Percentiles rank a stretch among this genome's conserved stretches.
Evolutionary conservation across 2,797 vertebrate genomes (phyloP).

Genomic region (Trematomus bernacchii): DNA sequence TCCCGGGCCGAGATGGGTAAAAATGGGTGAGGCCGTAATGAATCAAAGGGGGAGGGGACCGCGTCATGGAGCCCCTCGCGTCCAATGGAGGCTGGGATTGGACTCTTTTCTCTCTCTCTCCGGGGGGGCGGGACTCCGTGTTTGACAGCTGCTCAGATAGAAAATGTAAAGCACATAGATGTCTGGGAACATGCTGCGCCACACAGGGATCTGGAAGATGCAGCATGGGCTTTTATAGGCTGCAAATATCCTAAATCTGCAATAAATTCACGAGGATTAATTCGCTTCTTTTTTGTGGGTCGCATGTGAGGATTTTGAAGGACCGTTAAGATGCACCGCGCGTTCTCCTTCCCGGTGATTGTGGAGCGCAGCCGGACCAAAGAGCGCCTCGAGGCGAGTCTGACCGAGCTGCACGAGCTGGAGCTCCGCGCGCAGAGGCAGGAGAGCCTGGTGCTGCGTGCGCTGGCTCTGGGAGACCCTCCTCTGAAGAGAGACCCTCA

Average conservation of each 20-base stretch:
- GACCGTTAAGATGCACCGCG: slow-evolving; percentile 83
- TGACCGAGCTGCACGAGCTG: slow-evolving; percentile 91
- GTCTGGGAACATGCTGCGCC: slow-evolving; percentile 59
- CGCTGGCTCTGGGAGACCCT: slow-evolving; percentile 84
- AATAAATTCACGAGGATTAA: neutral
- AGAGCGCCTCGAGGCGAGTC: slow-evolving; percentile 89
- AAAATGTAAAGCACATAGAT: slow-evolving; percentile 62
- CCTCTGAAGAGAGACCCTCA: neutral
- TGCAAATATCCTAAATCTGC: slow-evolving; percentile 44
- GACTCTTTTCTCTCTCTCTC: slow-evolving; percentile 44
- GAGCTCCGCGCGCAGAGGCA: slow-evolving; percentile 90
- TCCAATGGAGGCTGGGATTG: slow-evolving; percentile 66
- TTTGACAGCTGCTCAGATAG: slow-evolving; percentile 84
- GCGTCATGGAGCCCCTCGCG: slow-evolving; percentile 32
- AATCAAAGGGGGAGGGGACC: slow-evolving; percentile 75
- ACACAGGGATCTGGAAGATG: slow-evolving; percentile 36
- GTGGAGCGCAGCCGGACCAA: slow-evolving; percentile 89
- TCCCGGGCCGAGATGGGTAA: slow-evolving; percentile 33
- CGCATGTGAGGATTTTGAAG: slow-evolving; percentile 1
- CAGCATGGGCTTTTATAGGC: slow-evolving; percentile 47
- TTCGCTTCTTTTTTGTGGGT: slow-evolving; percentile 16
- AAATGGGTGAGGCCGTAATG: slow-evolving; percentile 75
- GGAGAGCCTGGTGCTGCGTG: slow-evolving; percentile 90
- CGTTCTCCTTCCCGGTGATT: slow-evolving; percentile 87
- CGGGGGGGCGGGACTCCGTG: slow-evolving; percentile 69